Percentiles rank a stretch among this genome's conserved stretches.
These are phyloP conservation scores for Orthosia incerta DNA, from an alignment of 2,888 invertebrate species.

Conservation along the genomic window DNA sequence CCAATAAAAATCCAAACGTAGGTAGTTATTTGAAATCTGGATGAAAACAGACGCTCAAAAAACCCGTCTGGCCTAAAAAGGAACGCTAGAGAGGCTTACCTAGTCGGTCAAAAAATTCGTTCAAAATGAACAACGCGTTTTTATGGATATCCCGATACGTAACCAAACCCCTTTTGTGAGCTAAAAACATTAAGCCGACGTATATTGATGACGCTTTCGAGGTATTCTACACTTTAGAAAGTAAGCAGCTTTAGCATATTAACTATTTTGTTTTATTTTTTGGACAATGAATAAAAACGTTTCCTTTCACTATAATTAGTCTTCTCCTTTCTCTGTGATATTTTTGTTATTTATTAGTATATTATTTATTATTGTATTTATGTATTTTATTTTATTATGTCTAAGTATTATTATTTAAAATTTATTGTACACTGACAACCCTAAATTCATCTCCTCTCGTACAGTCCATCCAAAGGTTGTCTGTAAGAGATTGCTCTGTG, in stretches of 20 bases:
- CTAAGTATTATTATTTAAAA: too few species aligned
- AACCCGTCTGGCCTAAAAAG: slow-evolving; percentile 8
- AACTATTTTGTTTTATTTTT: background rate
- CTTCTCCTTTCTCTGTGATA: too few species aligned
- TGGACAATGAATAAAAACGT: slow-evolving; percentile 18
- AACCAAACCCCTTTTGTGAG: slow-evolving; percentile 51
- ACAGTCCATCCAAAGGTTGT: too few species aligned
- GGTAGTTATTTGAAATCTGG: background rate
- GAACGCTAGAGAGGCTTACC: slow-evolving; percentile 3
- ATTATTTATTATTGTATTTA: too few species aligned
- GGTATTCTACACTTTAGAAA: slow-evolving; percentile 31
- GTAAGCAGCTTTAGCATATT: slow-evolving; percentile 14
- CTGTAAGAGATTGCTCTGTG: too few species aligned
- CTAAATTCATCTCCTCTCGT: too few species aligned
- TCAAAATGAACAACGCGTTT: slow-evolving; percentile 36
- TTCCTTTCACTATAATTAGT: too few species aligned
- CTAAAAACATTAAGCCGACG: slow-evolving; percentile 57
- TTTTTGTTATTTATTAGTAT: too few species aligned
- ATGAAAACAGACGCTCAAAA: slow-evolving; percentile 21
- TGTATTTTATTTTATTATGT: too few species aligned
- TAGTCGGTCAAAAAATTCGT: slow-evolving; percentile 27
- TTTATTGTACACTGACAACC: too few species aligned
- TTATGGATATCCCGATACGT: slow-evolving; percentile 42
- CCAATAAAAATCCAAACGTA: slow-evolving; percentile 8
- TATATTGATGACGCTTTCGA: slow-evolving; percentile 47